Base-by-base conservation (phyloP, 1,140 invertebrate species). In the Pachyrhynchus sulphureomaculatus region DNA sequence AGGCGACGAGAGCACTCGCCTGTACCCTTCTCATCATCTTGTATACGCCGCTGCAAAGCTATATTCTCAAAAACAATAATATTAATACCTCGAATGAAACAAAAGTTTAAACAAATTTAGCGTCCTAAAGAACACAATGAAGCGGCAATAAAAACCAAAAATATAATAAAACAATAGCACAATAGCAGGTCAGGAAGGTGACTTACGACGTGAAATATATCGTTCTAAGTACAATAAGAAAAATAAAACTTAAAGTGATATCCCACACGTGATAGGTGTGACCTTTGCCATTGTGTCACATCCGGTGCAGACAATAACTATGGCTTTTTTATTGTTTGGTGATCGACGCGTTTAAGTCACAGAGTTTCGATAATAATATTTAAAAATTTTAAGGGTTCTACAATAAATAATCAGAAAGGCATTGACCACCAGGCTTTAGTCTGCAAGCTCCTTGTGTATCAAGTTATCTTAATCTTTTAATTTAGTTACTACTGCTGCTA, bases 111-210 rank as follows among this genome's bases (percentile, higher is more conserved):
- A 17, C 13, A 41, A 41, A 17, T 41, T 41, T 21, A 29, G 42
- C 21, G 15, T 9, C 21, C 4, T 2, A n/a, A 8, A 21, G 6
- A 12, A 53, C 49, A 53, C 49, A 55, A 55, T 55, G 39, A 55
- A 44, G 37, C 39, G 53, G 20, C 53, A 15, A 13, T 39, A 8
- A 55, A 55, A 55, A 55, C 39, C 53, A 39, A 55, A 55, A 55
- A 55, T 51, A 51, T 55, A 54, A 54, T 55, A 55, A 55, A 58
- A 58, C 56, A 58, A 58, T 58, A 34, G 44, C 56, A 58, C 56
- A 58, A 58, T 58, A 36, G 56, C 44, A 33, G 44, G 47, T 58
- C 56, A 55, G 26, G 20, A 17, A 58, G 56, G 56, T 58, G 56
- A 58, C 56, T 49, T 58, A 49, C 49, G 45, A 58, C 56, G 56